A percentile compares a stretch with the other conserved stretches of the same genome.
phyloP scores from a whole-genome alignment of 2,888 invertebrate species.

The Deilephila porcellus region DNA sequence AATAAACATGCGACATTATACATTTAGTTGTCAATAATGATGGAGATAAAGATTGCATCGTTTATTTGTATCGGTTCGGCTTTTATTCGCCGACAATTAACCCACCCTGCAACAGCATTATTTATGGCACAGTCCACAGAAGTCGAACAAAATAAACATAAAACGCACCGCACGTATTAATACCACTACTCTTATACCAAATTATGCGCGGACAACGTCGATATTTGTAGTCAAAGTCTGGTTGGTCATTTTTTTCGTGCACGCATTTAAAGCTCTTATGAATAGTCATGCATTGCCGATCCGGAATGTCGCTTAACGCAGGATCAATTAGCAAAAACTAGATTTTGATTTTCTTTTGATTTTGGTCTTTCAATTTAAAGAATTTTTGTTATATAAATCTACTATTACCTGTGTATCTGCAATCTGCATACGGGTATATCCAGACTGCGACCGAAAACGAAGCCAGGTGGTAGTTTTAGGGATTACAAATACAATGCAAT shows the following conservation, averaged over 20 bases:
- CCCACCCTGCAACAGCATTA: constrained; percentile 32
- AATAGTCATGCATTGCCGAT: constrained; percentile 16
- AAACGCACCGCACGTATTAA: constrained; percentile 26
- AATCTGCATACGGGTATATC: too few species aligned
- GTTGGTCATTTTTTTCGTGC: constrained; percentile 1
- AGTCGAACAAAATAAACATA: constrained; percentile 31
- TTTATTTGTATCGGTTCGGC: constrained; percentile 42
- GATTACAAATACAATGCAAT: too few species aligned
- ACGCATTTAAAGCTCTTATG: not conserved
- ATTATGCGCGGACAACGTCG: not conserved
- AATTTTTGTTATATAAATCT: too few species aligned
- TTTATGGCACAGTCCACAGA: constrained; percentile 32
- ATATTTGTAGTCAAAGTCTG: constrained; percentile 2
- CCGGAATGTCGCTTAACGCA: not conserved
- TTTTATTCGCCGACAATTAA: constrained; percentile 50
- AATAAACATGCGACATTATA: constrained; percentile 41
- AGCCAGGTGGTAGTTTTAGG: too few species aligned
- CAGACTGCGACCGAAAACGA: too few species aligned
- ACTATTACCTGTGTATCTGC: too few species aligned
- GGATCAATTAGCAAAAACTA: too few species aligned
- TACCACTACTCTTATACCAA: constrained; percentile 3
- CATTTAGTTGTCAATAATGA: constrained; percentile 46
- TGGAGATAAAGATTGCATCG: constrained; percentile 43
- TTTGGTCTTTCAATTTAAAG: too few species aligned
- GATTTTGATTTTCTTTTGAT: too few species aligned